A percentile compares a stretch with the other conserved stretches of the same genome.
Conservation (phyloP, 2,113 vertebrate genomes). For the Malurus cyaneus region DNA sequence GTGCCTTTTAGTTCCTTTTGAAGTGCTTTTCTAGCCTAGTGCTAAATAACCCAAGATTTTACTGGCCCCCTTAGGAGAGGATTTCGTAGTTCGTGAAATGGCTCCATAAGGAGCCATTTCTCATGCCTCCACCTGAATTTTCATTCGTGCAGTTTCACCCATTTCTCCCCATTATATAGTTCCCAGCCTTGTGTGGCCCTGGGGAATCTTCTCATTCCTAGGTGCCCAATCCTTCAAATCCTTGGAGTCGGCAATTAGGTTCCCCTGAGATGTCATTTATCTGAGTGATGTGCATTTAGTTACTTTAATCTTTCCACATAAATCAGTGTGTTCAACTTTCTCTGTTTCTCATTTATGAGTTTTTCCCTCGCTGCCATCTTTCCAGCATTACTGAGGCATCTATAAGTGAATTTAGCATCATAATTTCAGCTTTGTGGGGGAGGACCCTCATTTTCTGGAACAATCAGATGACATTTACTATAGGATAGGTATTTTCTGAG, state of each 20-base stretch:
- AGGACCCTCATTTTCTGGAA: neutral
- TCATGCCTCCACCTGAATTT: neutral
- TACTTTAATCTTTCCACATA: constrained; percentile 34
- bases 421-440: neutral
- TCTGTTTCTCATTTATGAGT: constrained; percentile 26
- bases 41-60: neutral
- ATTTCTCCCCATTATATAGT: neutral
- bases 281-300: constrained; percentile 34
- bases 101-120: neutral
- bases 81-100: neutral
- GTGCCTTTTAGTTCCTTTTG: neutral
- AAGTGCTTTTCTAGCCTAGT: neutral
- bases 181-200: neutral
- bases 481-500: neutral
- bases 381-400: neutral
- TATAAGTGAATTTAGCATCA: neutral
- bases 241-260: neutral
- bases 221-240: neutral
- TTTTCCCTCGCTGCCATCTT: neutral
- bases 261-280: neutral
- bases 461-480: constrained; percentile 11
- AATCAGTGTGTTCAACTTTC: constrained; percentile 31
- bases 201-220: neutral
- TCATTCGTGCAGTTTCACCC: neutral
- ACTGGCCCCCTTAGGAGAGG: neutral